Percentiles rank a stretch among this genome's conserved stretches.
These are phyloP conservation scores for Synanthedon vespiformis DNA, from an alignment of 2,888 invertebrate genomes.

Conservation along the genomic window DNA sequence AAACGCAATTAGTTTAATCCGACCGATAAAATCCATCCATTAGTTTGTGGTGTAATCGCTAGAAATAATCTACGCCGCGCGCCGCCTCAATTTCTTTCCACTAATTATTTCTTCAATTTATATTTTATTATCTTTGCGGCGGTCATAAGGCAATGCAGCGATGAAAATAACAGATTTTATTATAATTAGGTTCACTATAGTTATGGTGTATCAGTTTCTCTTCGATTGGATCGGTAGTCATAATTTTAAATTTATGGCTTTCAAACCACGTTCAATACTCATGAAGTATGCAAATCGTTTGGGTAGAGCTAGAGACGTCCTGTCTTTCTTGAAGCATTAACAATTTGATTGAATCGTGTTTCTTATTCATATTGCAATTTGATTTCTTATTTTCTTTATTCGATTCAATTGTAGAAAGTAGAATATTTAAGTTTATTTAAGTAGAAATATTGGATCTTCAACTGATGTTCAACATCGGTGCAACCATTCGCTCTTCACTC, in stretches of 20 bases:
- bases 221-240: background rate
- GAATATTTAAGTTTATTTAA: no score
- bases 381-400: no score
- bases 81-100: constrained; percentile 14
- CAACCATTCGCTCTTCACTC: no score
- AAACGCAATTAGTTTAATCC: constrained; percentile 47
- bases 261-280: no score
- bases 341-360: no score
- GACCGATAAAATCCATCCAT: constrained; percentile 43
- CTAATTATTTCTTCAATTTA: constrained; percentile 32
- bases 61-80: constrained; percentile 24
- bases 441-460: no score
- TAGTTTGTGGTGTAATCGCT: constrained; percentile 30
- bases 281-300: no score
- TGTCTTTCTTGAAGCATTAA: no score
- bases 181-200: constrained; percentile 5
- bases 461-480: no score
- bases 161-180: constrained; percentile 10
- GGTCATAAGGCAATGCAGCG: constrained; percentile 10
- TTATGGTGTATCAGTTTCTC: constrained; percentile 1
- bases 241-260: constrained; percentile 4
- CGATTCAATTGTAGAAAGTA: no score
- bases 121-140: constrained; percentile 22
- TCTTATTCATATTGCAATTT: no score
- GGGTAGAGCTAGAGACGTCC: no score